Evolutionary conservation across 2,797 vertebrate species (phyloP).

Genomic region (Urosaurus nigricauda): DNA sequence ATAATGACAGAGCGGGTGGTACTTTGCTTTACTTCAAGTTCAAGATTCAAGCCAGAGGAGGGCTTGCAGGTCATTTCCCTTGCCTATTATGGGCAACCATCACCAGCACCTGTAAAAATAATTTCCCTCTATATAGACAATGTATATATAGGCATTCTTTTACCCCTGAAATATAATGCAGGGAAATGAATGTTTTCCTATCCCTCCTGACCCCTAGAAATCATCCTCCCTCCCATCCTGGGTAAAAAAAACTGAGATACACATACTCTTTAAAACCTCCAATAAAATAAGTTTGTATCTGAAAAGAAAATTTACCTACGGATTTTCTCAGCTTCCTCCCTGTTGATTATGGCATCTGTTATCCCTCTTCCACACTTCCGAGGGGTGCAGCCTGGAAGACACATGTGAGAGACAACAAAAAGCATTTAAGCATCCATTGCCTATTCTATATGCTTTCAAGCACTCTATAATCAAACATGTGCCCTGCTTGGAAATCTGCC

Average conservation of each 20-base stretch:
- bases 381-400: conserved; percentile 90
- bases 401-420: not conserved
- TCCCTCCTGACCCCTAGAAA: not conserved
- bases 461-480: not conserved
- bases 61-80: not conserved
- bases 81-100: not conserved
- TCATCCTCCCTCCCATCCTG: not conserved
- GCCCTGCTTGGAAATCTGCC: not conserved
- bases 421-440: not conserved
- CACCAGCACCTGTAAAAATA: not conserved
- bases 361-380: conserved; percentile 90
- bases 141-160: too few relatives aligned
- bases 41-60: too few relatives aligned
- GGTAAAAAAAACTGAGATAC: too few relatives aligned
- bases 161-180: too few relatives aligned
- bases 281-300: not conserved
- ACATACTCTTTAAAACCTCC: not conserved
- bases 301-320: conserved; percentile 81
- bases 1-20: too few relatives aligned
- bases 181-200: not conserved
- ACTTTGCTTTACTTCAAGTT: too few relatives aligned
- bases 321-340: conserved; percentile 87
- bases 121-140: not conserved
- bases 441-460: not conserved
- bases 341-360: conserved; percentile 85